Percentiles rank a stretch among this genome's conserved stretches.
phyloP scores from a whole-genome alignment of 2,888 invertebrate species.

The Lycocerus yunnanus region DNA sequence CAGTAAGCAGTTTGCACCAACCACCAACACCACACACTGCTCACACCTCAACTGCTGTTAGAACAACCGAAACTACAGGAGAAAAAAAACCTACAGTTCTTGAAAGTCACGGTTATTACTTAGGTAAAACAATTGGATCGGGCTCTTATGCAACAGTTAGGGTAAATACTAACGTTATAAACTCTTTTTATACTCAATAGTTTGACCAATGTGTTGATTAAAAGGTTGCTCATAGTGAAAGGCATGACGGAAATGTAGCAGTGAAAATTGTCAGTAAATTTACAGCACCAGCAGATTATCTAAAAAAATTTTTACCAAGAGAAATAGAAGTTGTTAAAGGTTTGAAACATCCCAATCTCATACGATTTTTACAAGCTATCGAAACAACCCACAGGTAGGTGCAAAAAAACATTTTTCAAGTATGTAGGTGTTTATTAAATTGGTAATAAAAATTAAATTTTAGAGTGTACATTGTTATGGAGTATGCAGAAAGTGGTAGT shows the following conservation, averaged over 20 bases:
- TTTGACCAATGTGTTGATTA: conserved; percentile 30
- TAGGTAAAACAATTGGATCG: conserved; percentile 78
- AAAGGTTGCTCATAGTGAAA: conserved; percentile 74
- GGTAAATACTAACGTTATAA: conserved; percentile 52
- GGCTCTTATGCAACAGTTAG: conserved; percentile 84
- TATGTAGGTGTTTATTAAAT: neutral
- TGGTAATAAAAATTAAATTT: conserved; percentile 15
- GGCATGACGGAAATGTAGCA: conserved; percentile 75
- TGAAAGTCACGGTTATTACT: conserved; percentile 75
- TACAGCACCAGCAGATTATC: conserved; percentile 79
- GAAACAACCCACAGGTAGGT: conserved; percentile 87
- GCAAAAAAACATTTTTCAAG: conserved; percentile 7
- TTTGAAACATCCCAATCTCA: conserved; percentile 77
- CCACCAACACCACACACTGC: conserved; percentile 37
- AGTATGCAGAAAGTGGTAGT: conserved; percentile 80
- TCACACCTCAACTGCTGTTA: conserved; percentile 21
- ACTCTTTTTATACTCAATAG: neutral
- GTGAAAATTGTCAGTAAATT: conserved; percentile 84
- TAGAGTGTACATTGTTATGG: conserved; percentile 85
- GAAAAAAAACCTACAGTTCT: conserved; percentile 62
- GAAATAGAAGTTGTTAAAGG: conserved; percentile 85
- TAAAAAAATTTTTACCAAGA: conserved; percentile 78
- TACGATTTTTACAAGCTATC: conserved; percentile 80
- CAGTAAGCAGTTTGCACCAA: conserved; percentile 48
- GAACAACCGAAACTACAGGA: conserved; percentile 42